Percentiles rank a stretch among this genome's conserved stretches.
Conservation (phyloP, 2,888 invertebrate genomes). For the Erannis defoliaria region DNA sequence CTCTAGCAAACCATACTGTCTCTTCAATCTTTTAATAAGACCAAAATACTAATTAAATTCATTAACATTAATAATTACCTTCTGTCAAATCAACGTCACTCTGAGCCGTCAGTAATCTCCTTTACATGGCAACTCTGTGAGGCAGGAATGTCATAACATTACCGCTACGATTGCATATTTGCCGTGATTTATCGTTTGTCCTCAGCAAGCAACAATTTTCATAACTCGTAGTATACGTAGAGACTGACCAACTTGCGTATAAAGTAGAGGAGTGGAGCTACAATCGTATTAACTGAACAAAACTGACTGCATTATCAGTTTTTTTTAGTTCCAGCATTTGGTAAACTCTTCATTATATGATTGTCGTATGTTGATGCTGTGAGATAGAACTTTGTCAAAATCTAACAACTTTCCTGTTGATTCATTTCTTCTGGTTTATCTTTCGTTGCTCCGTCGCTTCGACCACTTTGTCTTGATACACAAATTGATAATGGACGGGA, state of each 20-base stretch:
- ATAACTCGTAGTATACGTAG: not conserved
- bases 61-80: no score
- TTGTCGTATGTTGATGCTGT: not conserved
- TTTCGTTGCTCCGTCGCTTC: not conserved
- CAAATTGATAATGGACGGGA: constrained; percentile 2
- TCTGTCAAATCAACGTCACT: not conserved
- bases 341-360: not conserved
- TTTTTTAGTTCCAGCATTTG: not conserved
- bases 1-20: no score
- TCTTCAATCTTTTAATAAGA: no score
- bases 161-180: constrained; percentile 16
- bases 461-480: constrained; percentile 2
- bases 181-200: constrained; percentile 9
- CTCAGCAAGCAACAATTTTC: constrained; percentile 7
- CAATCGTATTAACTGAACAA: not conserved
- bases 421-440: constrained; percentile 4
- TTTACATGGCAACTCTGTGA: not conserved
- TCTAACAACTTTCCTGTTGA: not conserved
- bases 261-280: not conserved
- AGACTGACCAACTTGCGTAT: not conserved
- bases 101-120: not conserved
- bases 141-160: constrained; percentile 7
- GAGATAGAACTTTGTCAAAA: not conserved
- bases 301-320: not conserved
- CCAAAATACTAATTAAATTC: no score